Percentiles rank a stretch among this genome's conserved stretches.
Evolutionary conservation across 2,113 vertebrate species (phyloP).

Genomic region (Fukomys damarensis): DNA sequence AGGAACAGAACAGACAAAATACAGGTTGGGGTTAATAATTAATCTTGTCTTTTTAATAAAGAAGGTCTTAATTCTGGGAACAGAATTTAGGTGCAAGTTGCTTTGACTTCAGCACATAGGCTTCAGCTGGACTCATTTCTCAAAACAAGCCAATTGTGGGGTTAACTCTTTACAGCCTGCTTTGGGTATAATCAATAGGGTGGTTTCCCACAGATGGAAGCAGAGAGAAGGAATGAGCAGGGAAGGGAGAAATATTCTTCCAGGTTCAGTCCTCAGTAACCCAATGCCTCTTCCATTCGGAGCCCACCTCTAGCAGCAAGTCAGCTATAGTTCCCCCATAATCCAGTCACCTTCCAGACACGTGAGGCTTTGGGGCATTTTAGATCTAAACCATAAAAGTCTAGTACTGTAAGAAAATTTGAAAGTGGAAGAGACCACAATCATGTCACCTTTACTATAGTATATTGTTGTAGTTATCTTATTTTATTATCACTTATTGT

Average conservation of each 20-base stretch:
- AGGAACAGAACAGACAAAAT: no score
- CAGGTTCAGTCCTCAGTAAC: background rate
- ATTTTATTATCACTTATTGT: background rate
- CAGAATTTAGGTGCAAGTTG: no score
- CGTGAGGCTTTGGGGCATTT: background rate
- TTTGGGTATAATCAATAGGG: no score
- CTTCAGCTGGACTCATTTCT: no score
- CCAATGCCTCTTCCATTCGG: no score
- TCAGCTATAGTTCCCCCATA: background rate
- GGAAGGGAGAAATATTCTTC: background rate
- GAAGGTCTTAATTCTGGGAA: no score
- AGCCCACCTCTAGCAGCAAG: background rate
- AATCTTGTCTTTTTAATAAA: no score
- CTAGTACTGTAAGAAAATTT: background rate
- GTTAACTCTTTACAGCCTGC: no score
- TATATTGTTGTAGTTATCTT: background rate
- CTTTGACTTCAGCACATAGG: no score
- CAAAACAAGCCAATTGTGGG: no score
- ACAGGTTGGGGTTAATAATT: no score
- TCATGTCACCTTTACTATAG: background rate
- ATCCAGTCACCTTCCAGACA: background rate
- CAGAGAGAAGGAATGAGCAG: background rate
- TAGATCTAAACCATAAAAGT: background rate
- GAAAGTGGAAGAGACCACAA: background rate
- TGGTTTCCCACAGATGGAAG: background rate